Evolutionary conservation across 37 sponge, comb jelly and placozoan genomes (phyloP).

Genomic region (Theonella swinhoei): DNA sequence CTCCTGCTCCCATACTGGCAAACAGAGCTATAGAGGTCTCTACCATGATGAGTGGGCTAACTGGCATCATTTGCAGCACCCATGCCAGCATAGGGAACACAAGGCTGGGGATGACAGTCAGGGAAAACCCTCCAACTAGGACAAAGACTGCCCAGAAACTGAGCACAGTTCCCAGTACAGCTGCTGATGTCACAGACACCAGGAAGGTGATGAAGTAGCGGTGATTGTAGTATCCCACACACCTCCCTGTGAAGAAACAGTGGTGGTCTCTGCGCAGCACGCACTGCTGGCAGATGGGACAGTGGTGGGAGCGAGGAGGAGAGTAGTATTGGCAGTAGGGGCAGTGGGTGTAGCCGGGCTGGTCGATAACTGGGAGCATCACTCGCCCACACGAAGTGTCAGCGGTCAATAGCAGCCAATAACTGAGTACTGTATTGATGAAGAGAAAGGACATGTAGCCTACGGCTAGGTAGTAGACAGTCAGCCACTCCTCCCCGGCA

Average conservation of each 20-base stretch:
- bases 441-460: slow-evolving; percentile 51
- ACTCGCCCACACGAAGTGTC: slow-evolving; percentile 56
- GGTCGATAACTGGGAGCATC: slow-evolving; percentile 46
- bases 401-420: slow-evolving; percentile 23
- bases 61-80: slow-evolving; percentile 50
- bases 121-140: slow-evolving; percentile 41
- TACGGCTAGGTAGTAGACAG: slow-evolving; percentile 13
- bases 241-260: slow-evolving; percentile 79
- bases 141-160: slow-evolving; percentile 36
- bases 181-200: slow-evolving; percentile 44
- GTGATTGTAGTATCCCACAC: slow-evolving; percentile 86
- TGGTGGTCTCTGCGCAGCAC: slow-evolving; percentile 87
- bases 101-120: slow-evolving; percentile 34
- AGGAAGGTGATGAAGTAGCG: slow-evolving; percentile 80
- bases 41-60: slow-evolving; percentile 40
- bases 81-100: slow-evolving; percentile 76
- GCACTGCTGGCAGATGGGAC: slow-evolving; percentile 70
- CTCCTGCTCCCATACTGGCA: slow-evolving; percentile 28
- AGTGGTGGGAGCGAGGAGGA: slow-evolving; percentile 81
- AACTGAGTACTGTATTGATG: slow-evolving; percentile 32
- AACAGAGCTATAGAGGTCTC: slow-evolving; percentile 53
- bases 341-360: slow-evolving; percentile 79
- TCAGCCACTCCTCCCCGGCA: slow-evolving; percentile 16
- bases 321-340: slow-evolving; percentile 65
- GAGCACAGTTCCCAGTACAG: slow-evolving; percentile 47